Percentiles rank a stretch among this genome's conserved stretches.
phyloP scores from a whole-genome alignment of 2,113 vertebrate genomes.

The Gopherus evgoodei region DNA sequence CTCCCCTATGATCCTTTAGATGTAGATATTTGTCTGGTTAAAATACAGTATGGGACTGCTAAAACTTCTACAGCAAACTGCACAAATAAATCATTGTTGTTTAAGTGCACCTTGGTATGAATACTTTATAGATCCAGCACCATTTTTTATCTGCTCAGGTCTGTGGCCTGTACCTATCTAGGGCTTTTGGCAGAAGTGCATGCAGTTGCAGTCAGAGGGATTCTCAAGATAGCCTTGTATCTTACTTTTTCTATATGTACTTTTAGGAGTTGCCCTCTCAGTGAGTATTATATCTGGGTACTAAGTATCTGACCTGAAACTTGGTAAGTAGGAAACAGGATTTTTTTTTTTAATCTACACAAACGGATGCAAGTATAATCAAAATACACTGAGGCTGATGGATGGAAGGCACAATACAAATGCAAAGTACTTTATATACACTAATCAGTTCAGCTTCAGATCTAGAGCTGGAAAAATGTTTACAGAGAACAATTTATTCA shows the following conservation, averaged over 20 bases:
- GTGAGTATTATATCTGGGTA: rapidly evolving
- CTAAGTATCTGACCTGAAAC: conserved; percentile 19
- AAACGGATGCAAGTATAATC: conserved; percentile 25
- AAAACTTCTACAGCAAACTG: not conserved
- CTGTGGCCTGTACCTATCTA: not conserved
- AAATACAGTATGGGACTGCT: not conserved
- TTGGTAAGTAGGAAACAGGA: conserved; percentile 32
- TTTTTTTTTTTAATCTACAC: conserved; percentile 31
- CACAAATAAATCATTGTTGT: conserved; percentile 39
- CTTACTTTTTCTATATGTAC: not conserved
- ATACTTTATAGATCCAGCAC: conserved; percentile 49
- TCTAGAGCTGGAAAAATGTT: not conserved
- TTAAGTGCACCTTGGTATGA: conserved; percentile 25
- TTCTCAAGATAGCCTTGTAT: not conserved
- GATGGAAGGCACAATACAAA: conserved; percentile 17
- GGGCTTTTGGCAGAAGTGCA: not conserved
- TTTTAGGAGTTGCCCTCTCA: not conserved
- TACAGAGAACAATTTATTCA: not conserved
- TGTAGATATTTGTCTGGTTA: not conserved
- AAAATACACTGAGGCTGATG: not conserved
- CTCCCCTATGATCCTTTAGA: not conserved
- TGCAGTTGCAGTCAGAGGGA: not conserved
- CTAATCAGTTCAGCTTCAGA: not conserved
- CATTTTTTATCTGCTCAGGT: conserved; percentile 40
- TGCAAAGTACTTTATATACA: not conserved